These are phyloP conservation scores for Hyles lineata DNA, from an alignment of 2,888 invertebrate genomes.

Conservation along the genomic window DNA sequence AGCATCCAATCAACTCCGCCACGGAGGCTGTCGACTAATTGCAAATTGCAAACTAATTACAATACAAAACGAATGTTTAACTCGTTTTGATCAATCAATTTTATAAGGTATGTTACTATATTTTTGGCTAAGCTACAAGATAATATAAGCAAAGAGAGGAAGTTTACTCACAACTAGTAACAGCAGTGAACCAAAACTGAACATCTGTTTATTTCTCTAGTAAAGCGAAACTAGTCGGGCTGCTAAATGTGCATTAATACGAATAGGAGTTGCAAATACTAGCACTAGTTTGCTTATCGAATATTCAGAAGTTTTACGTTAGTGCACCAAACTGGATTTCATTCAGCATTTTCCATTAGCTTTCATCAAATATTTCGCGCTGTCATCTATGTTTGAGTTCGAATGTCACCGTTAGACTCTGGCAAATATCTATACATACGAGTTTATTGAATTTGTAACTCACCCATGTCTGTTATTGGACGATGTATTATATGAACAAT, in stretches of 20 bases:
- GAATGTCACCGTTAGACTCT: neutral
- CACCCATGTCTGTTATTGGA: too few species aligned
- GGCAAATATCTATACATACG: neutral
- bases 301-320: slow-evolving; percentile 21
- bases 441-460: too few species aligned
- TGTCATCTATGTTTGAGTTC: neutral
- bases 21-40: too few species aligned
- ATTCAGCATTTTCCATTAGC: slow-evolving; percentile 29
- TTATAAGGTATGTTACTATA: neutral
- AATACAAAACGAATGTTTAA: too few species aligned
- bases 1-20: too few species aligned
- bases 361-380: slow-evolving; percentile 32
- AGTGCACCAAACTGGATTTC: slow-evolving; percentile 28
- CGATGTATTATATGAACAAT: too few species aligned
- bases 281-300: neutral
- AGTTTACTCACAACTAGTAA: neutral
- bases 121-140: neutral
- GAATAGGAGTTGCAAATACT: neutral
- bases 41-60: too few species aligned
- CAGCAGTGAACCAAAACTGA: neutral
- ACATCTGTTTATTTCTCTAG: slow-evolving; percentile 3
- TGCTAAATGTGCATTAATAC: neutral
- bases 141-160: neutral
- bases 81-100: too few species aligned
- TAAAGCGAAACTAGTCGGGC: neutral